Conservation (phyloP, 2,797 vertebrate species). For the Chrosomus eos region DNA sequence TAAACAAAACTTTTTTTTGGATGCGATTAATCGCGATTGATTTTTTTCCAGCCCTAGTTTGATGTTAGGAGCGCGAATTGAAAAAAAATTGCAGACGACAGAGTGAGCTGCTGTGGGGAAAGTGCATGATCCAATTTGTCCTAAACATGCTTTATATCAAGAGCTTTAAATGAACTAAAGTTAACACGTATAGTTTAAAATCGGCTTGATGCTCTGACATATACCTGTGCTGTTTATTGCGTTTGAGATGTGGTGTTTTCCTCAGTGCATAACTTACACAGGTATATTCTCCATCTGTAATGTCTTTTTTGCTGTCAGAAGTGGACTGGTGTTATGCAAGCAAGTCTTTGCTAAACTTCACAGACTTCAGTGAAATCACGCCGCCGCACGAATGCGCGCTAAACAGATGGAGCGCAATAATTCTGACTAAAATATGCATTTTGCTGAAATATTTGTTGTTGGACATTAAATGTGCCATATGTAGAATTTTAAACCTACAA, state of each 20-base stretch:
- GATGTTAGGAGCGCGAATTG: background rate
- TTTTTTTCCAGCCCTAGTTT: no score
- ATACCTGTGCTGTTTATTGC: background rate
- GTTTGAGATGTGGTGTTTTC: background rate
- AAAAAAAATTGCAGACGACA: background rate
- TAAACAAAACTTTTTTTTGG: no score
- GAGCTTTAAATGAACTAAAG: background rate
- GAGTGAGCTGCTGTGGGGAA: background rate
- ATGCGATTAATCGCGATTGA: no score
- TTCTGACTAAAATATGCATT: background rate
- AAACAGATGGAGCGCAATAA: background rate
- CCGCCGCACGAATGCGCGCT: fast-evolving
- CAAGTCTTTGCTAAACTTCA: background rate
- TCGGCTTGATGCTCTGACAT: background rate
- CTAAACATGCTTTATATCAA: background rate
- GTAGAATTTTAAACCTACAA: no score
- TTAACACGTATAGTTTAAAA: background rate
- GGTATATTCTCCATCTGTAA: background rate
- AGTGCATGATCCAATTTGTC: background rate
- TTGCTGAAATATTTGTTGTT: background rate
- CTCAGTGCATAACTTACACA: background rate
- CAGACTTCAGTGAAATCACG: background rate
- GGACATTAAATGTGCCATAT: no score
- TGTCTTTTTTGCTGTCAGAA: background rate
- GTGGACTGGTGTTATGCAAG: background rate